Evolutionary conservation across 2,113 vertebrate genomes (phyloP), one percentile per base, ranked within the genome.

Genomic region (Paedocypris sp.): DNA sequence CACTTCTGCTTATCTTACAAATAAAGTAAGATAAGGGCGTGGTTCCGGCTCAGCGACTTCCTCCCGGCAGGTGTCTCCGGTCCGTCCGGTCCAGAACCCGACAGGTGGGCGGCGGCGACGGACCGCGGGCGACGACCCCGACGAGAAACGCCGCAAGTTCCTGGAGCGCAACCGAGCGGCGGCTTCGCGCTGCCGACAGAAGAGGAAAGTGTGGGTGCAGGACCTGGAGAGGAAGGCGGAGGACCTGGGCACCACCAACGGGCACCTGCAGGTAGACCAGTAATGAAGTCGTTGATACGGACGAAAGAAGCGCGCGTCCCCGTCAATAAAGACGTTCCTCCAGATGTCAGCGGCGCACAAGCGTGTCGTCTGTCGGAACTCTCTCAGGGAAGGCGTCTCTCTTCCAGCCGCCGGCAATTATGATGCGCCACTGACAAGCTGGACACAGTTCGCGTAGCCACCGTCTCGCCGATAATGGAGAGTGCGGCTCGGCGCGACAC

Each of bases 201-300:
- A 98, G 78, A 89, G 95, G 75, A 98, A 97, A 83, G 95, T 98
- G 61, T 97, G 95, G 95, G 95, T 98, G 63, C 91, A 95, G 77
- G 93, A 90, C 23, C 58, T 97, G 80, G 95, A 98, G 80, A 97
- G 92, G 73, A 97, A 97, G 73, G 90, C 94, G 0, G 94, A 97
- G 59, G 93, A 96, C 74, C 80, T 98, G 61, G 84, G 80, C 82
- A 90, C 91, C 1, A 77, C 91, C 77, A 97, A 98, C 46, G 89
- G 89, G 67, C 90, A 93, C 51, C 86, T 97, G 49, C 94, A 97
- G 93, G 93, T 96, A 70, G 11, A 29, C 25, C 13, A 3, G 75
- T 85, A 83, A 87, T 85, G 79, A 85, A 87, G 83, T 83, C 81
- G 77, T 86, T 85, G 83, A 83, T 82, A 72, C 67, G 74, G 77